These are phyloP conservation scores for Calypte anna DNA, from an alignment of 2,113 vertebrate species.

Conservation along the genomic window DNA sequence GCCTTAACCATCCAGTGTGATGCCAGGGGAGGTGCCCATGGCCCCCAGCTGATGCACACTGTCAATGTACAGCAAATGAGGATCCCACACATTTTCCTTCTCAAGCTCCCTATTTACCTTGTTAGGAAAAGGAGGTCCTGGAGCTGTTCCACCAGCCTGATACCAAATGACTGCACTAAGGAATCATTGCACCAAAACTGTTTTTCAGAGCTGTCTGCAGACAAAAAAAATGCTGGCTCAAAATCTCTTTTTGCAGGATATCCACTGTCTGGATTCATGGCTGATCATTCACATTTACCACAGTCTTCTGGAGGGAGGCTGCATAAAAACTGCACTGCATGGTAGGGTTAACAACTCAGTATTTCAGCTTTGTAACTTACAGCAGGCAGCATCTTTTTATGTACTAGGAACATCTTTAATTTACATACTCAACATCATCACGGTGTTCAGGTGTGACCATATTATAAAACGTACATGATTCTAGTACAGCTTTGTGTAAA, in stretches of 20 bases:
- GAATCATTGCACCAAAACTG: not conserved
- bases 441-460: conserved; percentile 38
- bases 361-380: conserved; percentile 27
- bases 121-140: not conserved
- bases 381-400: not conserved
- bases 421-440: not conserved
- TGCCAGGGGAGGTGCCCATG: not conserved
- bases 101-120: not conserved
- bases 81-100: not conserved
- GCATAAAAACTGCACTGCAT: not conserved
- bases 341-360: not conserved
- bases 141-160: not conserved
- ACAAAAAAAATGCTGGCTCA: not conserved
- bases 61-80: not conserved
- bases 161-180: not conserved
- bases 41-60: not conserved
- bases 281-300: not conserved
- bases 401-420: conserved; percentile 37
- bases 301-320: not conserved
- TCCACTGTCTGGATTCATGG: not conserved
- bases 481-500: conserved; percentile 12
- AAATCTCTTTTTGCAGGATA: not conserved
- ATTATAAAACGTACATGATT: conserved; percentile 5
- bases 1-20: not conserved
- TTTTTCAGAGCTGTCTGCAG: not conserved